A percentile compares a stretch with the other conserved stretches of the same genome.
phyloP scores from a whole-genome alignment of 1,140 invertebrate genomes.

The Cyrtorhinus lividipennis region DNA sequence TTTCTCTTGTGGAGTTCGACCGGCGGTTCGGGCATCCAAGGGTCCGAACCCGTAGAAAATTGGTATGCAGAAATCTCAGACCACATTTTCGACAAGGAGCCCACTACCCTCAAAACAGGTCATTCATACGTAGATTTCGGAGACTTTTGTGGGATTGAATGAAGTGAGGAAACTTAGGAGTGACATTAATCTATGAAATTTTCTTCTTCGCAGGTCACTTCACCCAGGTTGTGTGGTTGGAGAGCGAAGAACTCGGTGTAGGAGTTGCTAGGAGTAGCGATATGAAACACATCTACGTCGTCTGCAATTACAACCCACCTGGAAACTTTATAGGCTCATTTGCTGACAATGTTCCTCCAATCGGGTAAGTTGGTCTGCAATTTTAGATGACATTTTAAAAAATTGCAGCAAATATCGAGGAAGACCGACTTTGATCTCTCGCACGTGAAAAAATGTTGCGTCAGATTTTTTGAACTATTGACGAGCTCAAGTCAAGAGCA shows the following conservation, averaged over 20 bases:
- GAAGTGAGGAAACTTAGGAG: too few relatives aligned
- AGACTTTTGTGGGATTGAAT: too few relatives aligned
- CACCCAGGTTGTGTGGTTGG: constrained; percentile 42
- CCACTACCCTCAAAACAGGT: constrained; percentile 47
- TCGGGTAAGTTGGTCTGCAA: constrained; percentile 26
- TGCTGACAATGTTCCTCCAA: constrained; percentile 46
- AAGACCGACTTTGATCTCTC: too few relatives aligned
- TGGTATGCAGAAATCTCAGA: constrained; percentile 52
- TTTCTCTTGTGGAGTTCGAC: constrained; percentile 59
- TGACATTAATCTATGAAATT: neutral
- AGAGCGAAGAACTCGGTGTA: constrained; percentile 56
- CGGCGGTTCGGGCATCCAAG: constrained; percentile 47
- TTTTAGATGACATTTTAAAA: too few relatives aligned
- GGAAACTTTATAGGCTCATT: constrained; percentile 52
- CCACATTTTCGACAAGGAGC: constrained; percentile 45
- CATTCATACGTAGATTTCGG: too few relatives aligned
- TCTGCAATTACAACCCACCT: constrained; percentile 71
- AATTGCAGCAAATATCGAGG: too few relatives aligned
- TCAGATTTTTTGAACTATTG: too few relatives aligned
- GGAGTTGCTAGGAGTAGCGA: constrained; percentile 46
- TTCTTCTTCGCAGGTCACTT: constrained; percentile 26
- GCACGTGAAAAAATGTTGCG: too few relatives aligned
- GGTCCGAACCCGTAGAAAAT: constrained; percentile 54
- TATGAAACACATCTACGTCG: constrained; percentile 60
- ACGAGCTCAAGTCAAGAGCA: too few relatives aligned